Percentiles rank a stretch among this genome's conserved stretches.
Evolutionary conservation across 2,888 invertebrate species (phyloP).

Genomic region (Geophilus truncorum): DNA sequence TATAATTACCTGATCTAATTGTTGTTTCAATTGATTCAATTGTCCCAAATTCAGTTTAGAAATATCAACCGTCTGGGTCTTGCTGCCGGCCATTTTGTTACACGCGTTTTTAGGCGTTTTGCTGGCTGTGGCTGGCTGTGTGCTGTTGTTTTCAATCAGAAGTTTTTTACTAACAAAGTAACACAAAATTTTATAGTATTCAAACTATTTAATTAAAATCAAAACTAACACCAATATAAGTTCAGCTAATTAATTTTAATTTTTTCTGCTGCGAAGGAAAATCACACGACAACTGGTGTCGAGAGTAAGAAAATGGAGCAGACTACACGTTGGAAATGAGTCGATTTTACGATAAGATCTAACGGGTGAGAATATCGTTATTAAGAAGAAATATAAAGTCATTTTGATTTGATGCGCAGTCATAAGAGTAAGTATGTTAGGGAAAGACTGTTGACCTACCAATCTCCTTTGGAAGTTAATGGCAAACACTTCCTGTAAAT

Average conservation of each 20-base stretch:
- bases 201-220: too few species aligned
- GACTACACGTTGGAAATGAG: slow-evolving; percentile 18
- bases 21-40: slow-evolving; percentile 75
- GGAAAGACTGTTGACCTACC: neutral
- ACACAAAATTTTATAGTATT: too few species aligned
- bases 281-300: neutral
- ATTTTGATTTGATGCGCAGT: neutral
- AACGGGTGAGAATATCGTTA: neutral
- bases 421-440: neutral
- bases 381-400: neutral
- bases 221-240: too few species aligned
- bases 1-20: slow-evolving; percentile 70
- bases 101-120: neutral
- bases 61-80: slow-evolving; percentile 67
- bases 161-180: too few species aligned
- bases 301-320: slow-evolving; percentile 8
- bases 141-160: too few species aligned
- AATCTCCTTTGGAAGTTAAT: neutral
- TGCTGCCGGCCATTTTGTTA: slow-evolving; percentile 35
- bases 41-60: slow-evolving; percentile 73
- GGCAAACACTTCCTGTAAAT: neutral
- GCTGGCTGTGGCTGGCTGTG: too few species aligned
- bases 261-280: neutral
- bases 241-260: too few species aligned
- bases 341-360: neutral